Evolutionary conservation across 1,140 invertebrate species (phyloP).

Genomic region (Scaptodrosophila lebanonensis): DNA sequence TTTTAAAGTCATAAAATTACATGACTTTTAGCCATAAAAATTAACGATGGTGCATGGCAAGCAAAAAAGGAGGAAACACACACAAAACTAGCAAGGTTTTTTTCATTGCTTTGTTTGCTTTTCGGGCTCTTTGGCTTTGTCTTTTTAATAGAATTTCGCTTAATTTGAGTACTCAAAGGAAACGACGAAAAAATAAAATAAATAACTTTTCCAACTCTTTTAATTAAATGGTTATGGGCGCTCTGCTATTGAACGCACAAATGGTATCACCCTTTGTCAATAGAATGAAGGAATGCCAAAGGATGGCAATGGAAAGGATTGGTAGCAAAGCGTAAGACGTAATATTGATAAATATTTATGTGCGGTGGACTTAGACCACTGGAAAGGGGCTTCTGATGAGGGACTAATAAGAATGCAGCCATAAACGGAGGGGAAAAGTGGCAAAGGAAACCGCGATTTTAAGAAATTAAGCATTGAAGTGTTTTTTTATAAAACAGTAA

Average conservation of each 20-base stretch:
- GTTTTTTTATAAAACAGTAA: no score
- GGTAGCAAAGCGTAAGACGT: slow-evolving; percentile 63
- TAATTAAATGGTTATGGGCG: slow-evolving; percentile 70
- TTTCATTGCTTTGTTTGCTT: slow-evolving; percentile 62
- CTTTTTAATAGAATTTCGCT: slow-evolving; percentile 74
- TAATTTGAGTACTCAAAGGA: slow-evolving; percentile 54
- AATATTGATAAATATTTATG: slow-evolving; percentile 76
- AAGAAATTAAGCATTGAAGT: no score
- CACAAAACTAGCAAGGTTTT: slow-evolving; percentile 36
- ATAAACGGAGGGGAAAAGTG: no score
- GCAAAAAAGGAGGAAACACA: neutral
- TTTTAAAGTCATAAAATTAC: slow-evolving; percentile 74
- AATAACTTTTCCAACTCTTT: slow-evolving; percentile 67
- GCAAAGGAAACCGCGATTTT: no score
- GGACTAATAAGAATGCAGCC: no score
- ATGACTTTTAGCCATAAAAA: slow-evolving; percentile 71
- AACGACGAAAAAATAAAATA: slow-evolving; percentile 3
- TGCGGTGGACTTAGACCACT: no score
- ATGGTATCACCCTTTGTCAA: slow-evolving; percentile 55
- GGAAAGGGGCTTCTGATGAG: no score
- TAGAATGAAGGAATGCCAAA: slow-evolving; percentile 18
- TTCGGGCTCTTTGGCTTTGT: slow-evolving; percentile 23
- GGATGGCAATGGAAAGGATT: neutral
- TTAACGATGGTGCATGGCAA: slow-evolving; percentile 49
- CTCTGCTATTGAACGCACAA: slow-evolving; percentile 24